Percentiles rank a stretch among this genome's conserved stretches.
Conservation (phyloP, 1,140 invertebrate genomes). For the Habropoda laboriosa region DNA sequence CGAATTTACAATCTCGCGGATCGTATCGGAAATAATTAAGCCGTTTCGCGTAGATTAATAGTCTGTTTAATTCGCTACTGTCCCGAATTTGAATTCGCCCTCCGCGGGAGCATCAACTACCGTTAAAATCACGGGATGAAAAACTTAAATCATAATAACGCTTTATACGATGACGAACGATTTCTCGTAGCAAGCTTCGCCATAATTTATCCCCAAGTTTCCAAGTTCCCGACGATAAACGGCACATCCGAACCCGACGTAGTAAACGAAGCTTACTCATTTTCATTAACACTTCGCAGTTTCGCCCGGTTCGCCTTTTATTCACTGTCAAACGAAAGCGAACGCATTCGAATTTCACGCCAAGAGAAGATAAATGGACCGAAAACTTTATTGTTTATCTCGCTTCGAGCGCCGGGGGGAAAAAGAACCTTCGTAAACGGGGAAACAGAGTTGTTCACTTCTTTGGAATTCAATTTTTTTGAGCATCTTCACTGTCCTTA, state of each 20-base stretch:
- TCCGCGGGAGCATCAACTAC: neutral
- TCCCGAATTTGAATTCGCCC: neutral
- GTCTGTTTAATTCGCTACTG: neutral
- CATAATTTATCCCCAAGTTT: neutral
- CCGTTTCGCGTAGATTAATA: neutral
- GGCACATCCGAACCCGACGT: neutral
- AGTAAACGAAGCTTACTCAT: slow-evolving; percentile 8
- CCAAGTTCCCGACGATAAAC: slow-evolving; percentile 1
- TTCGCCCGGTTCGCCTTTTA: neutral
- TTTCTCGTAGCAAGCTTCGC: neutral
- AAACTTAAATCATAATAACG: no score
- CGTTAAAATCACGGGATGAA: slow-evolving; percentile 7
- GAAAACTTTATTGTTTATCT: neutral
- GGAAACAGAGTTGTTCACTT: no score
- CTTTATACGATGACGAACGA: no score
- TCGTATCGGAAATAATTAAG: neutral
- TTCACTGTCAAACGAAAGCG: slow-evolving; percentile 5
- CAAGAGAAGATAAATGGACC: neutral
- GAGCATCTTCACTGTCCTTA: no score
- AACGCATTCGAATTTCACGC: neutral
- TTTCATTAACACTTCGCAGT: slow-evolving; percentile 17
- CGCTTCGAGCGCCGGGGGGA: no score
- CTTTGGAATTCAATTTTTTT: no score
- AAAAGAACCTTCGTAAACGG: no score
- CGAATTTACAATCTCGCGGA: no score